Evolutionary conservation across 2,888 invertebrate species (phyloP).

Genomic region (Sinodicranocentrus sp.): DNA sequence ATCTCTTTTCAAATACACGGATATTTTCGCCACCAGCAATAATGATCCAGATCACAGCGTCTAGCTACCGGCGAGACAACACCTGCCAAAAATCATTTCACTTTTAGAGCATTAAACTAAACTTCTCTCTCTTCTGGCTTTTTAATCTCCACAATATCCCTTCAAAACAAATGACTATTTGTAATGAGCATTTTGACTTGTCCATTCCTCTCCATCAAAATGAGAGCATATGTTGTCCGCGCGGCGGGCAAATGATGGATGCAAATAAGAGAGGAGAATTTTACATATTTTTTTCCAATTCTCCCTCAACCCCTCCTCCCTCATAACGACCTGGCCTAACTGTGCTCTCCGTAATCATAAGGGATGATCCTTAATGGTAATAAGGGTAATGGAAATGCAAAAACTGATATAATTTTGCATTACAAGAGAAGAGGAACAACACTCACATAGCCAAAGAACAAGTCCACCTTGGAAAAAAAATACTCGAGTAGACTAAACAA

Average conservation of each 20-base stretch:
- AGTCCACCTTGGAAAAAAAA: too few relatives aligned
- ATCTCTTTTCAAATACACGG: too few relatives aligned
- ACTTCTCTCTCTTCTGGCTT: neutral
- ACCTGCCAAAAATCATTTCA: constrained; percentile 37
- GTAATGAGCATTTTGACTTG: constrained; percentile 10
- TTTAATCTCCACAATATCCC: too few relatives aligned
- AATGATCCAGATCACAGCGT: too few relatives aligned
- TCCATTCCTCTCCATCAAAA: neutral
- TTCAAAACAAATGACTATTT: constrained; percentile 1
- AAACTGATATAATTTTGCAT: constrained; percentile 7
- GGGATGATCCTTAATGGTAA: neutral
- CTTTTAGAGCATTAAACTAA: neutral
- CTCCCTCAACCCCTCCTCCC: neutral
- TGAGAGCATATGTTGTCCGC: constrained; percentile 15
- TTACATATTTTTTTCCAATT: neutral
- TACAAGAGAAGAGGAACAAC: too few relatives aligned
- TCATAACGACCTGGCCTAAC: constrained; percentile 11
- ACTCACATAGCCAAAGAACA: too few relatives aligned
- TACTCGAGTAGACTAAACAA: too few relatives aligned
- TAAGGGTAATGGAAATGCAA: too few relatives aligned
- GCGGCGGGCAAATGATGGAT: neutral
- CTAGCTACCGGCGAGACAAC: constrained; percentile 50
- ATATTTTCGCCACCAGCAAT: too few relatives aligned
- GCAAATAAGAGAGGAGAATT: neutral
- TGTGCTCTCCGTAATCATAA: too few relatives aligned